Conservation (phyloP, 2,113 vertebrate genomes). For the Malurus alboscapulatus region DNA sequence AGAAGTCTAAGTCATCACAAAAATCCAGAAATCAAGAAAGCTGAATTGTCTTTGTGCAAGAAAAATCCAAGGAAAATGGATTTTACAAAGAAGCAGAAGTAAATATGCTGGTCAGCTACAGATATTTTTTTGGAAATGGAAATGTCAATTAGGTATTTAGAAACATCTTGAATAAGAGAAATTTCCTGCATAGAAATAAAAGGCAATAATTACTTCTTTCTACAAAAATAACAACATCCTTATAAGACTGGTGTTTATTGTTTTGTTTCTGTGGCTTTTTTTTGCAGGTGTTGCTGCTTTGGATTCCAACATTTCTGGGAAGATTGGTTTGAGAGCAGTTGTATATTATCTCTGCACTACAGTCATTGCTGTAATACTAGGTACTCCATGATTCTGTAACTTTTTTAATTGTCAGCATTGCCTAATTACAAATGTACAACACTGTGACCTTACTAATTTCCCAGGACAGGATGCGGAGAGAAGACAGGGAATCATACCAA, state of each 20-base stretch:
- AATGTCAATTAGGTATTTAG: neutral
- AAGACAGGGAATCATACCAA: neutral
- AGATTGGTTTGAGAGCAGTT: slow-evolving; percentile 90
- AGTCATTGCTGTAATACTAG: slow-evolving; percentile 89
- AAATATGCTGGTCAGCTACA: neutral
- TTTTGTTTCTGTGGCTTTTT: neutral
- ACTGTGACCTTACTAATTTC: neutral
- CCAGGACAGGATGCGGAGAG: neutral
- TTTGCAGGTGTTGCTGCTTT: slow-evolving; percentile 89
- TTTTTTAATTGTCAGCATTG: neutral
- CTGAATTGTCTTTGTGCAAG: neutral
- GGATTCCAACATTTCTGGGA: slow-evolving; percentile 92
- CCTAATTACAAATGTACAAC: neutral
- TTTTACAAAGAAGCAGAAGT: neutral
- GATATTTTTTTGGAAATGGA: neutral
- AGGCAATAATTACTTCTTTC: neutral
- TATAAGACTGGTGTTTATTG: neutral
- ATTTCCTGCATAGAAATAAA: neutral
- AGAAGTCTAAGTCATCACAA: neutral
- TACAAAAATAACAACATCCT: neutral
- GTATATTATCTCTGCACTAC: slow-evolving; percentile 95
- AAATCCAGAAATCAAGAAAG: neutral
- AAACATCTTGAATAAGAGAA: neutral
- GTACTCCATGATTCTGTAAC: slow-evolving; percentile 68
- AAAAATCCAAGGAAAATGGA: neutral